Evolutionary conservation across 2,888 invertebrate genomes (phyloP).

Genomic region (Drosophila helvetica): DNA sequence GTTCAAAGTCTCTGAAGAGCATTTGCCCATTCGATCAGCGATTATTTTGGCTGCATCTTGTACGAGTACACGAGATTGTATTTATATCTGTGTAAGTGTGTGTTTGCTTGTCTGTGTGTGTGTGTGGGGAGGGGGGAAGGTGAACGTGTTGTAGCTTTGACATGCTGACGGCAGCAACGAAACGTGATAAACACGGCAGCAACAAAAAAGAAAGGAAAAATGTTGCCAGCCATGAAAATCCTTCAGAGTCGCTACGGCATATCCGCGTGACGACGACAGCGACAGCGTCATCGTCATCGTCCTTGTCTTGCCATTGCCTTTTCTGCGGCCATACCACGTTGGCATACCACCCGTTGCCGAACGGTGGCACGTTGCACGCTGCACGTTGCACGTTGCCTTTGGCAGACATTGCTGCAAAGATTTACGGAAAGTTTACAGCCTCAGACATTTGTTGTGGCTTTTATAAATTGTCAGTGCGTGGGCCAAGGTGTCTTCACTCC

Average conservation of each 20-base stretch:
- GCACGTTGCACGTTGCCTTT: constrained; percentile 42
- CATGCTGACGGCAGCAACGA: constrained; percentile 70
- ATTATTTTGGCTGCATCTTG: background rate
- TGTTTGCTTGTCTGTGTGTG: constrained; percentile 5
- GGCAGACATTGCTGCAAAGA: constrained; percentile 69
- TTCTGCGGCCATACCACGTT: constrained; percentile 48
- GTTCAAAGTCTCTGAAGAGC: background rate
- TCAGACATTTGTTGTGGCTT: constrained; percentile 80
- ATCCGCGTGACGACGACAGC: constrained; percentile 53
- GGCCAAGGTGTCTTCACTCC: constrained; percentile 69
- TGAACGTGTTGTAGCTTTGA: constrained; percentile 56
- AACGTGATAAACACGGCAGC: constrained; percentile 37
- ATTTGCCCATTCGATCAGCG: background rate
- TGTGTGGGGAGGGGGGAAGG: background rate
- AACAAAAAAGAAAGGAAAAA: constrained; percentile 36
- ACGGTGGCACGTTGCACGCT: constrained; percentile 8
- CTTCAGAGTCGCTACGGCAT: constrained; percentile 60
- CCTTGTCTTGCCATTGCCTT: constrained; percentile 20
- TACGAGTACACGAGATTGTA: no score
- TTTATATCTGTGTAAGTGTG: constrained; percentile 29
- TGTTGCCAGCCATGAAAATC: constrained; percentile 58
- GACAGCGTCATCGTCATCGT: constrained; percentile 45
- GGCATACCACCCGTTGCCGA: constrained; percentile 17
- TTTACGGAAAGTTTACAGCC: constrained; percentile 77
- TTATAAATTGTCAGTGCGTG: constrained; percentile 77